phyloP scores from a whole-genome alignment of 2,888 invertebrate species.

The Drosophila cognata region DNA sequence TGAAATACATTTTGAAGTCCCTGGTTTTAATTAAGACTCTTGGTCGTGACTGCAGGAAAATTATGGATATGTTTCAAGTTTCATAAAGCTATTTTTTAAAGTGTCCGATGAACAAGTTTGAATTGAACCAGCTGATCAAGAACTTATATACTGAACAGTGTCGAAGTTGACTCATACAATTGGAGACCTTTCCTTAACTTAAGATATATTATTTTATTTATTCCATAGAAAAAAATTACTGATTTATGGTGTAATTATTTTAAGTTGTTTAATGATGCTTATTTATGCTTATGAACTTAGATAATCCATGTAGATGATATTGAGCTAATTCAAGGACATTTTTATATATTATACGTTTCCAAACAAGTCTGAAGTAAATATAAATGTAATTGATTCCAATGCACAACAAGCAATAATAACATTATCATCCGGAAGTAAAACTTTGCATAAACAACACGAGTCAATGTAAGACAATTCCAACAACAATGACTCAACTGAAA shows the following conservation, averaged over 20 bases:
- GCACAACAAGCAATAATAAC: background rate
- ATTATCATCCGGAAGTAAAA: slow-evolving; percentile 14
- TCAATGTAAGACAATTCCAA: slow-evolving; percentile 27
- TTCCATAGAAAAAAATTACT: fast-evolving
- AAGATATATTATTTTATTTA: background rate
- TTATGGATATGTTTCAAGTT: no score
- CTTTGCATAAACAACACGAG: slow-evolving; percentile 22
- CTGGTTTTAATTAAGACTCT: no score
- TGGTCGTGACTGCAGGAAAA: no score
- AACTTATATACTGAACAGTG: background rate
- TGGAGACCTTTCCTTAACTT: background rate
- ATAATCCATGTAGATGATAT: background rate
- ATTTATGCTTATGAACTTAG: no score
- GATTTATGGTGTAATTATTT: background rate
- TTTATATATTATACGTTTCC: background rate
- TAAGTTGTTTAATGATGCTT: background rate
- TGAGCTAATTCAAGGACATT: background rate
- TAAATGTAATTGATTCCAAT: background rate
- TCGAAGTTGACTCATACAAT: background rate
- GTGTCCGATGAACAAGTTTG: no score
- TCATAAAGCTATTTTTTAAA: no score
- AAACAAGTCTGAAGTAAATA: background rate
- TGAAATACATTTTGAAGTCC: background rate
- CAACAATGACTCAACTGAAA: slow-evolving; percentile 11
- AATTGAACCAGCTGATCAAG: no score